Conservation (phyloP, 2,888 invertebrate species). For the Hecatera dysodea region DNA sequence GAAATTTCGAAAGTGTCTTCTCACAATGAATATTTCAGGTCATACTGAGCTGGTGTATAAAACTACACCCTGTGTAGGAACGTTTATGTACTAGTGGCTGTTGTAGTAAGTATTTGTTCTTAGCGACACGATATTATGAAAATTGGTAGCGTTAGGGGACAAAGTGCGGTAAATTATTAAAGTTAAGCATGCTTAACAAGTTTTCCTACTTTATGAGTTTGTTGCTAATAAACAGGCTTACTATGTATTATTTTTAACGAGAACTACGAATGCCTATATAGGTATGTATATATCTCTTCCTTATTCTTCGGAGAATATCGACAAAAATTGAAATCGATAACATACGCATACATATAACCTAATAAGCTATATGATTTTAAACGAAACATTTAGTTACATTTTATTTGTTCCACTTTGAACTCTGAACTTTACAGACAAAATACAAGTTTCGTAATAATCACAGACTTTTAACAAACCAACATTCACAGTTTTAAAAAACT, state of each 20-base stretch:
- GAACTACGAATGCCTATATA: no score
- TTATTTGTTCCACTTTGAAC: not conserved
- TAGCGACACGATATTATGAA: not conserved
- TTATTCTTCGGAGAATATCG: no score
- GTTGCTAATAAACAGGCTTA: no score
- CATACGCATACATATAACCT: no score
- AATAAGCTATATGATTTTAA: no score
- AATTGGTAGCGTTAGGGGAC: not conserved
- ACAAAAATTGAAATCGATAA: no score
- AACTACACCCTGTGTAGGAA: constrained; percentile 7
- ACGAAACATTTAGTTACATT: not conserved
- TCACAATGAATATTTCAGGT: not conserved
- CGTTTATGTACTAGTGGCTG: constrained; percentile 5
- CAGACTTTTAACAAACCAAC: not conserved
- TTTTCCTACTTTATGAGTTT: not conserved
- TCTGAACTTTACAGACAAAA: not conserved
- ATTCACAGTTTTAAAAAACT: not conserved
- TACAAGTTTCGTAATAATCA: not conserved
- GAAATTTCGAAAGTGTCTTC: not conserved
- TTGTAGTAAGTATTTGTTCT: constrained; percentile 25
- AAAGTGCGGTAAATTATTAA: not conserved
- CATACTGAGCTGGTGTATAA: not conserved
- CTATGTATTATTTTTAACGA: no score
- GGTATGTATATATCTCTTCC: no score
- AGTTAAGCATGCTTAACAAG: not conserved